A percentile compares a stretch with the other conserved stretches of the same genome.
phyloP scores from a whole-genome alignment of 2,888 invertebrate genomes.

The Calliphora vomitoria region DNA sequence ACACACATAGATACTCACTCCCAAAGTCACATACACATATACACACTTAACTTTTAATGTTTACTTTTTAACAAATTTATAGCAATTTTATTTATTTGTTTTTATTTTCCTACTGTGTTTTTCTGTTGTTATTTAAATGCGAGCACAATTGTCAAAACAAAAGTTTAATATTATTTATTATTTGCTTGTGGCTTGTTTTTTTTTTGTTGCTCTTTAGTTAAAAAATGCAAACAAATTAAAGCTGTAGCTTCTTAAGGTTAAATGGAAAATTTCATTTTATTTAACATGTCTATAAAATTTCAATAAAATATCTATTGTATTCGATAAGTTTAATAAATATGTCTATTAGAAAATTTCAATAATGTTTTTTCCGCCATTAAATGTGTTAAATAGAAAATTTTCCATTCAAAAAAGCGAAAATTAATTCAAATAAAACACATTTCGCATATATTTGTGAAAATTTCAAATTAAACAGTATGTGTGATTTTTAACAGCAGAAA shows the following conservation, averaged over 20 bases:
- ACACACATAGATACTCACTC: not conserved
- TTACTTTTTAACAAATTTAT: conserved; percentile 28
- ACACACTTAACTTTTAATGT: conserved; percentile 14
- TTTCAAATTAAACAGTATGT: conserved; percentile 21
- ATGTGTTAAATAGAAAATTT: conserved; percentile 47
- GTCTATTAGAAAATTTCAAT: conserved; percentile 1
- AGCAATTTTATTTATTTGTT: conserved; percentile 30
- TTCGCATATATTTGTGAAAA: conserved; percentile 52
- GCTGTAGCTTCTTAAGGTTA: conserved; percentile 39
- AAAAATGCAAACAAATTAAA: conserved; percentile 43
- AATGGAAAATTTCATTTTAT: conserved; percentile 23
- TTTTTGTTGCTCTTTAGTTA: not conserved
- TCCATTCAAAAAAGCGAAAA: conserved; percentile 22
- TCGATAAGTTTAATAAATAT: conserved; percentile 31
- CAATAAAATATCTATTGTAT: conserved; percentile 47
- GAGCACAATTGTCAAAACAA: conserved; percentile 59
- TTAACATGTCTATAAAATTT: conserved; percentile 53
- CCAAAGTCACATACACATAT: too few species aligned
- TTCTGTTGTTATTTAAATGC: conserved; percentile 14
- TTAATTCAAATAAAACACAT: not conserved
- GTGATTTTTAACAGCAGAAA: conserved; percentile 25
- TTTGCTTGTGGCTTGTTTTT: not conserved
- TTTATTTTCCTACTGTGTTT: conserved; percentile 38
- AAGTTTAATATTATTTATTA: conserved; percentile 43
- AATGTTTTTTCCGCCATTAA: conserved; percentile 30